Evolutionary conservation across 2,797 vertebrate genomes (phyloP).

Genomic region (Melanotaenia trifasciata): DNA sequence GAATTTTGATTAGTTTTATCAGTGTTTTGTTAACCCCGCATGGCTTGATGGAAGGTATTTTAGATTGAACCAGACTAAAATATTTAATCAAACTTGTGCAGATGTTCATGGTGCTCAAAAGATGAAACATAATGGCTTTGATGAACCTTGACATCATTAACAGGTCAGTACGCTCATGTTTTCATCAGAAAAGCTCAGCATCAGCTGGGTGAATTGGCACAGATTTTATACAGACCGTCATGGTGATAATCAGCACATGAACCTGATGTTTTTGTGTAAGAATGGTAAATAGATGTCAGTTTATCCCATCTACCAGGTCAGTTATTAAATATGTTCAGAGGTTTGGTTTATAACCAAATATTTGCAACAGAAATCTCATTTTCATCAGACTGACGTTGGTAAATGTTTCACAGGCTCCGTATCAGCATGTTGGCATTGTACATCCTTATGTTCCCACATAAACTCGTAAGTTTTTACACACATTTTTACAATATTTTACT

Average conservation of each 20-base stretch:
- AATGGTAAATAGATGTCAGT: not conserved
- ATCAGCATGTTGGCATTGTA: not conserved
- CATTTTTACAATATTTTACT: not conserved
- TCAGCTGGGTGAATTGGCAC: not conserved
- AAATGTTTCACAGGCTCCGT: not conserved
- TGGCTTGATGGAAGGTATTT: constrained; percentile 1
- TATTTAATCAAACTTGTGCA: not conserved
- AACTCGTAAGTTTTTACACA: not conserved
- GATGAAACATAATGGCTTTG: not conserved
- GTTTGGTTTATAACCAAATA: not conserved
- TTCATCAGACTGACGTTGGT: not conserved
- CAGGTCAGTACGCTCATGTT: not conserved
- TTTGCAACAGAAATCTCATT: not conserved
- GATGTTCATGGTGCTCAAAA: not conserved
- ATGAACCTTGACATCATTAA: not conserved
- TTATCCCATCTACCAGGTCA: not conserved
- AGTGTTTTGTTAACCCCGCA: constrained; percentile 13
- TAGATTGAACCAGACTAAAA: constrained; percentile 3
- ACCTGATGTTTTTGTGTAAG: not conserved
- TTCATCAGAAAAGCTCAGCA: not conserved
- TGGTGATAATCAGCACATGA: not conserved
- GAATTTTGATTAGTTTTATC: constrained; percentile 38
- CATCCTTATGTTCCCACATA: not conserved
- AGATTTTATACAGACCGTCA: not conserved
- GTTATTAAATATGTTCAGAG: not conserved